phyloP scores from a whole-genome alignment of 2,797 vertebrate species.

The Sardinella longiceps region DNA sequence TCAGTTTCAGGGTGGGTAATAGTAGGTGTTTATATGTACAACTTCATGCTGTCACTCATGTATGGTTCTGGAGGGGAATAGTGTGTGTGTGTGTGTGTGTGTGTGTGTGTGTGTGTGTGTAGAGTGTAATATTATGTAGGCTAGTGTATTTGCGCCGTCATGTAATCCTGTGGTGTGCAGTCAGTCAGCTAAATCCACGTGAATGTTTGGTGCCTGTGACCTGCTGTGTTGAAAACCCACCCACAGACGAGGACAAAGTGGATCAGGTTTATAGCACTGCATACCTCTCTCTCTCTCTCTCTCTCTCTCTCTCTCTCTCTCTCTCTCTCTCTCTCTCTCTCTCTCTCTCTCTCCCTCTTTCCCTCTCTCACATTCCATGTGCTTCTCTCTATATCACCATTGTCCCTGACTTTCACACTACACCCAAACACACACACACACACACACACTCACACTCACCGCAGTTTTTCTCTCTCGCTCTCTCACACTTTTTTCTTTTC shows the following conservation, averaged over 20 bases:
- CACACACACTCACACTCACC: neutral
- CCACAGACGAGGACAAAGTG: conserved; percentile 1
- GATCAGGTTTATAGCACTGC: neutral
- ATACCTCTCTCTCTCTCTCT: neutral
- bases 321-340: neutral
- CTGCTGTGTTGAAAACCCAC: conserved; percentile 14
- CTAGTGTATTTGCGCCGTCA: neutral
- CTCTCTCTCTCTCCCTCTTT: conserved; percentile 1
- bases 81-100: conserved; percentile 8
- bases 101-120: conserved; percentile 11
- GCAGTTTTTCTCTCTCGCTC: neutral
- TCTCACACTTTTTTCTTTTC: neutral
- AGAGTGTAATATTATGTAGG: conserved; percentile 12
- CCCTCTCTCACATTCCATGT: neutral
- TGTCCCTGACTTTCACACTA: neutral
- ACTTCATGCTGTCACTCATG: too few relatives aligned
- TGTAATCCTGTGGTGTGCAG: neutral
- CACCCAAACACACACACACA: neutral
- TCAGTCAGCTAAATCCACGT: neutral
- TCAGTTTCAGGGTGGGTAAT: neutral
- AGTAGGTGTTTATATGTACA: conserved; percentile 5
- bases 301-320: neutral
- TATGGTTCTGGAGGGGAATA: neutral
- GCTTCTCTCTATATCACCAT: neutral
- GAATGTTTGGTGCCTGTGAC: conserved; percentile 19